These are phyloP conservation scores for Apodemus agrarius DNA, from an alignment of 2,797 vertebrate genomes.

Conservation along the genomic window DNA sequence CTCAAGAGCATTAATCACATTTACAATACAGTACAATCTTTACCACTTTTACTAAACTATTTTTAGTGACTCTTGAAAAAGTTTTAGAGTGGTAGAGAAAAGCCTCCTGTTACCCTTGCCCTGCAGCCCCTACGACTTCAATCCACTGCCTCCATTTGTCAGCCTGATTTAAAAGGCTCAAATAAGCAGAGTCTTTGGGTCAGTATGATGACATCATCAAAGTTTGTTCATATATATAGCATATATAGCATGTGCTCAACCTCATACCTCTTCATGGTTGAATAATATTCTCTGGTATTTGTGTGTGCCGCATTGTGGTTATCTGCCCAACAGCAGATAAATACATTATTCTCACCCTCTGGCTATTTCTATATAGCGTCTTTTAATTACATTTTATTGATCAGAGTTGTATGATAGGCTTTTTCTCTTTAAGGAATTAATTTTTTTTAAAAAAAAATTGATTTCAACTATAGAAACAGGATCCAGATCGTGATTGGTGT, in stretches of 20 bases:
- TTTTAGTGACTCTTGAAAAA: not conserved
- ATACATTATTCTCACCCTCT: not conserved
- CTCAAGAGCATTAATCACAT: not conserved
- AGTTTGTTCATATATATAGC: not conserved
- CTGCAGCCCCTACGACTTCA: not conserved
- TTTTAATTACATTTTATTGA: slow-evolving; percentile 31
- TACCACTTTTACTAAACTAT: not conserved
- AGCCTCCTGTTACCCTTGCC: not conserved
- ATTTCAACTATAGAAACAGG: not conserved
- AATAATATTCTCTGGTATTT: not conserved
- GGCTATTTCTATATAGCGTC: not conserved
- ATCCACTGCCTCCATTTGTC: not conserved
- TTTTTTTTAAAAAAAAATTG: not conserved
- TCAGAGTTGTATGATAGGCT: not conserved
- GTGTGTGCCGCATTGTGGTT: not conserved
- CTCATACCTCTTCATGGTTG: not conserved
- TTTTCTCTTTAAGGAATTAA: slow-evolving; percentile 2
- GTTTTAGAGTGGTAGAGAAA: not conserved
- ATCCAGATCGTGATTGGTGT: not conserved
- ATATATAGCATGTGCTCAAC: not conserved
- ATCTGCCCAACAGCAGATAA: not conserved
- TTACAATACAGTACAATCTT: not conserved
- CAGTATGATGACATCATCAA: not conserved
- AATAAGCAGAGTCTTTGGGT: not conserved
- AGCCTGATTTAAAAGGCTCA: not conserved